Base-by-base conservation (phyloP, 2,797 vertebrate genomes). In the Lerista edwardsae region DNA sequence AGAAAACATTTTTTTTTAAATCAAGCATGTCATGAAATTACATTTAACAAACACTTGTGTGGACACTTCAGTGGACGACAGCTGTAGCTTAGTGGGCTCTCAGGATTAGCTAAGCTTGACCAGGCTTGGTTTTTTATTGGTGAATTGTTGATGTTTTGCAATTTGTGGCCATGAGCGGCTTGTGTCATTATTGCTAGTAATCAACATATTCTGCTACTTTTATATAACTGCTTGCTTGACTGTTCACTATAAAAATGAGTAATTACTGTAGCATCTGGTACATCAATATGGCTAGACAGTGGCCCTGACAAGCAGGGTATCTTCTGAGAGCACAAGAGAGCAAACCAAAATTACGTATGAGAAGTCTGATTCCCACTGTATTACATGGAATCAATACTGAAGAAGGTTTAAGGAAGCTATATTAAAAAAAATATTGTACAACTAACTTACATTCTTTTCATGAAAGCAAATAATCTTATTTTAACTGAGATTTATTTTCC, bases 241-340 rank as follows among this genome's bases (percentile, higher is more conserved):
- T 87, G 86, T 85, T 91, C 81, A 73, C 89, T 93, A 87, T 89
- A 90, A 89, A 88, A 80, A 91, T 84, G 41, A 87, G 90, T 92
- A 90, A 93, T 93, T 94, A 88, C 75, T 80, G 71, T 89, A 78
- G 79, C 92, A 93, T 93, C 91, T 93, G 93, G 87, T 88, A 44
- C 0, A 0, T 91, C 91, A 85, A 74, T 92, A 90, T 93, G 87
- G 79, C 83, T 51, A 75, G 64, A 74, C 89, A 85, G 86, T 78
- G 74, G 74, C n/a, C 90, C 51, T 89, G 64, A 90, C 91, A 86
- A 90, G 80, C 86, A 89, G 80, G 87, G 67, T 31, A 75, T 44
- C 82, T 91, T 91, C 87, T 84, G 55, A 83, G 89, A 87, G 82
- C 88, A 80, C 73, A 74, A 90, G 47, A 86, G 44, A 83, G 3